phyloP scores from a whole-genome alignment of 2,888 invertebrate species.

The Empis livida region DNA sequence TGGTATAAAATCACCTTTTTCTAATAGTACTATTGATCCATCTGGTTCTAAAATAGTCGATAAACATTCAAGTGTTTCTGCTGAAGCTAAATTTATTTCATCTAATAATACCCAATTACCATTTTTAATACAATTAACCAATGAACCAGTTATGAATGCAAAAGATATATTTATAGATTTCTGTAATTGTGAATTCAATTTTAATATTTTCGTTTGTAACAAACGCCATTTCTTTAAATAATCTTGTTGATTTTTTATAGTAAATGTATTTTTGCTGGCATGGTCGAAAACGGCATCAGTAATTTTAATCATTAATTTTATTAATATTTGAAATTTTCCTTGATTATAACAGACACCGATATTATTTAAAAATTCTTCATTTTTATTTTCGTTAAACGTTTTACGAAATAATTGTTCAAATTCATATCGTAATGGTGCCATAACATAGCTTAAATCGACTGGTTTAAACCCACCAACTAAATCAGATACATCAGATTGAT shows the following conservation, averaged over 20 bases:
- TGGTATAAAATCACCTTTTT: conserved; percentile 79
- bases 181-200: conserved; percentile 61
- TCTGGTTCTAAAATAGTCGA: conserved; percentile 76
- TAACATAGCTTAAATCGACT: conserved; percentile 73
- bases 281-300: conserved; percentile 24
- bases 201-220: conserved; percentile 52
- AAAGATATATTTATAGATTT: conserved; percentile 46
- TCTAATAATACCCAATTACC: conserved; percentile 96
- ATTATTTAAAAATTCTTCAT: conserved; percentile 68
- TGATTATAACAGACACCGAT: conserved; percentile 63
- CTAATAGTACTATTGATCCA: conserved; percentile 71
- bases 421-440: conserved; percentile 67
- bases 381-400: conserved; percentile 64
- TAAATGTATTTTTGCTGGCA: conserved; percentile 1
- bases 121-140: conserved; percentile 79
- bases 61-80: conserved; percentile 91
- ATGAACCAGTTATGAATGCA: conserved; percentile 84
- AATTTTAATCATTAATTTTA: conserved; percentile 65
- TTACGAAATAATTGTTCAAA: conserved; percentile 72
- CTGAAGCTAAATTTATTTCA: conserved; percentile 95
- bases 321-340: conserved; percentile 56
- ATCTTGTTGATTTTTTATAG: conserved; percentile 27
- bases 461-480: conserved; percentile 95
- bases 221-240: conserved; percentile 48
- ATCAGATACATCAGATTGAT: conserved; percentile 95